Evolutionary conservation across 2,888 invertebrate genomes (phyloP).

Genomic region (Polydrusus tereticollis): DNA sequence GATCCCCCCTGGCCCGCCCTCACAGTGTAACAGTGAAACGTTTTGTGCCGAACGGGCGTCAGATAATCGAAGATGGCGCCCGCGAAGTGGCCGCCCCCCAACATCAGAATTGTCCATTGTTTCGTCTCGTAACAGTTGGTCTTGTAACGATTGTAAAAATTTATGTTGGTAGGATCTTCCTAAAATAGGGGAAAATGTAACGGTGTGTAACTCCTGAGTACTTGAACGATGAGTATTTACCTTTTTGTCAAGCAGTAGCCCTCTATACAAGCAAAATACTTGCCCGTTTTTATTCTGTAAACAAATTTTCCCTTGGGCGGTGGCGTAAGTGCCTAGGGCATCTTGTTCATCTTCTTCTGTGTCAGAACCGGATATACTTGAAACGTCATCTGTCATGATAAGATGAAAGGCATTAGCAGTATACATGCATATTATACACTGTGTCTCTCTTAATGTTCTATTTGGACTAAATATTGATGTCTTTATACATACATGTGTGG

Average conservation of each 20-base stretch:
- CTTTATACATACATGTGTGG: too few species aligned
- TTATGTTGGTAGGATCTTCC: constrained; percentile 54
- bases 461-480: too few species aligned
- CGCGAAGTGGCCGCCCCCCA: constrained; percentile 88
- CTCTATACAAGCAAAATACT: constrained; percentile 81
- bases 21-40: constrained; percentile 87
- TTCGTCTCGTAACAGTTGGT: constrained; percentile 61
- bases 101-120: constrained; percentile 82
- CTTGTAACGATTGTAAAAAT: constrained; percentile 49
- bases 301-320: constrained; percentile 79
- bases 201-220: too few species aligned
- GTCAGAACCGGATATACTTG: constrained; percentile 75
- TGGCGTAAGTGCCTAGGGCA: constrained; percentile 60
- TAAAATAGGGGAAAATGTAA: constrained; percentile 42
- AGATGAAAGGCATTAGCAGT: not conserved
- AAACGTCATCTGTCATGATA: constrained; percentile 70
- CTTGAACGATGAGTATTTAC: too few species aligned
- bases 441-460: too few species aligned
- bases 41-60: constrained; percentile 77
- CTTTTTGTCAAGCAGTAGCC: constrained; percentile 80
- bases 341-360: constrained; percentile 69
- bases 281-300: constrained; percentile 77
- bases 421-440: too few species aligned
- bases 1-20: constrained; percentile 86
- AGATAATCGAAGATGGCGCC: constrained; percentile 74